These are phyloP conservation scores for Anoplopoma fimbria DNA, from an alignment of 2,113 vertebrate species.

Conservation along the genomic window DNA sequence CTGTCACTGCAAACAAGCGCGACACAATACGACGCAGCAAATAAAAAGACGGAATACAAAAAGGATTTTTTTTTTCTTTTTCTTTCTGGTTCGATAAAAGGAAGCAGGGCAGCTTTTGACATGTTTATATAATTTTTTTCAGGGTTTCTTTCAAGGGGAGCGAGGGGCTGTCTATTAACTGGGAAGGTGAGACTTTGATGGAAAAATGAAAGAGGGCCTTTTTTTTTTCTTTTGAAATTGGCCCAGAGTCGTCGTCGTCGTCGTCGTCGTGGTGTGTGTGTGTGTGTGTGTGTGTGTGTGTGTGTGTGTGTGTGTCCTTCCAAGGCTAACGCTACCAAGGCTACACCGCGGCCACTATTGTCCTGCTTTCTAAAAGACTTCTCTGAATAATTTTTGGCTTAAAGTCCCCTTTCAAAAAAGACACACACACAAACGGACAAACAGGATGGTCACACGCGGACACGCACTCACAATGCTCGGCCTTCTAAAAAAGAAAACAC, in stretches of 20 bases:
- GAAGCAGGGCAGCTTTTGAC: slow-evolving; percentile 52
- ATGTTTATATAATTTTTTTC: slow-evolving; percentile 66
- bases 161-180: slow-evolving; percentile 59
- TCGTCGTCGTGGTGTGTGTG: slow-evolving; percentile 44
- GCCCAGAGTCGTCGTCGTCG: slow-evolving; percentile 1
- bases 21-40: slow-evolving; percentile 39
- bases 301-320: slow-evolving; percentile 53
- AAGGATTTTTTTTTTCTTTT: slow-evolving; percentile 17
- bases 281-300: slow-evolving; percentile 53
- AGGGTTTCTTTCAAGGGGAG: slow-evolving; percentile 71
- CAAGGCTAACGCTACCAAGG: slow-evolving; percentile 71
- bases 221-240: slow-evolving; percentile 39
- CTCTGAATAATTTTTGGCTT: slow-evolving; percentile 17
- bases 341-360: slow-evolving; percentile 50
- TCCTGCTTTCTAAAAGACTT: slow-evolving; percentile 47
- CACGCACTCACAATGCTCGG: slow-evolving; percentile 20
- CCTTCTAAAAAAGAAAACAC: slow-evolving; percentile 14
- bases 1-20: slow-evolving; percentile 50
- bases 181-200: slow-evolving; percentile 76
- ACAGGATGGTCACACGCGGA: slow-evolving; percentile 30
- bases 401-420: slow-evolving; percentile 42
- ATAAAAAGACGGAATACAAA: slow-evolving; percentile 35
- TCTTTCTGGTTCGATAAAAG: slow-evolving; percentile 36
- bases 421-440: slow-evolving; percentile 8
- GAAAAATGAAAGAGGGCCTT: slow-evolving; percentile 67